Evolutionary conservation across 2,113 vertebrate genomes (phyloP).

Genomic region (Pholis gunnellus): DNA sequence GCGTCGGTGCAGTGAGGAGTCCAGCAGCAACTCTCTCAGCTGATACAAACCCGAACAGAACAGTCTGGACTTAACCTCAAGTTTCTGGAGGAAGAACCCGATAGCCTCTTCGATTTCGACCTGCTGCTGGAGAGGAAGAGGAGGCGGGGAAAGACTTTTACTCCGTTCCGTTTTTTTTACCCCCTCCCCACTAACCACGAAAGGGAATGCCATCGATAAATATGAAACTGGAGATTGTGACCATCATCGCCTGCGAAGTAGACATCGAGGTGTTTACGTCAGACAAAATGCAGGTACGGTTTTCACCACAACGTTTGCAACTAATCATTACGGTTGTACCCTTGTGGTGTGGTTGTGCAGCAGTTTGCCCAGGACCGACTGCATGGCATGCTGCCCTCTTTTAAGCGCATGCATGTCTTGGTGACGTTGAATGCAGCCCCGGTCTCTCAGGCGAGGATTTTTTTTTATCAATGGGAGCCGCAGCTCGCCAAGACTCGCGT

Average conservation of each 20-base stretch:
- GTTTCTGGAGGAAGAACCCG: slow-evolving; percentile 10
- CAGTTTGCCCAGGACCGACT: slow-evolving; percentile 28
- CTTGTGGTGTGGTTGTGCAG: slow-evolving; percentile 40
- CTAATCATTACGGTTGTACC: not conserved
- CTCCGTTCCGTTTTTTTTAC: slow-evolving; percentile 9
- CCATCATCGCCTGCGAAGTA: slow-evolving; percentile 87
- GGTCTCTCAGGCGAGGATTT: slow-evolving; percentile 59
- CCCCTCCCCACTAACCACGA: slow-evolving; percentile 23
- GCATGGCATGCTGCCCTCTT: slow-evolving; percentile 60
- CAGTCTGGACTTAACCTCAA: slow-evolving; percentile 48
- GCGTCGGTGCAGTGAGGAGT: slow-evolving; percentile 68
- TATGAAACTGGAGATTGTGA: slow-evolving; percentile 89
- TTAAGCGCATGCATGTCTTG: slow-evolving; percentile 45
- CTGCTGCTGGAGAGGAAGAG: not conserved
- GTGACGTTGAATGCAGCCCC: slow-evolving; percentile 73
- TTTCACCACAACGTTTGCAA: not conserved
- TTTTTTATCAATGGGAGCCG: slow-evolving; percentile 85
- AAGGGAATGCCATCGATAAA: slow-evolving; percentile 88
- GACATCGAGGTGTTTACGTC: slow-evolving; percentile 86
- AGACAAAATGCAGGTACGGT: slow-evolving; percentile 86
- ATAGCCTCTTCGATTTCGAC: not conserved
- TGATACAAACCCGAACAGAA: not conserved
- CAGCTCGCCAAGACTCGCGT: slow-evolving; percentile 68
- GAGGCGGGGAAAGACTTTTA: slow-evolving; percentile 39
- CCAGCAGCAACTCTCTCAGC: slow-evolving; percentile 51